Evolutionary conservation across 2,888 invertebrate genomes (phyloP).

Genomic region (Tridacna gigas): DNA sequence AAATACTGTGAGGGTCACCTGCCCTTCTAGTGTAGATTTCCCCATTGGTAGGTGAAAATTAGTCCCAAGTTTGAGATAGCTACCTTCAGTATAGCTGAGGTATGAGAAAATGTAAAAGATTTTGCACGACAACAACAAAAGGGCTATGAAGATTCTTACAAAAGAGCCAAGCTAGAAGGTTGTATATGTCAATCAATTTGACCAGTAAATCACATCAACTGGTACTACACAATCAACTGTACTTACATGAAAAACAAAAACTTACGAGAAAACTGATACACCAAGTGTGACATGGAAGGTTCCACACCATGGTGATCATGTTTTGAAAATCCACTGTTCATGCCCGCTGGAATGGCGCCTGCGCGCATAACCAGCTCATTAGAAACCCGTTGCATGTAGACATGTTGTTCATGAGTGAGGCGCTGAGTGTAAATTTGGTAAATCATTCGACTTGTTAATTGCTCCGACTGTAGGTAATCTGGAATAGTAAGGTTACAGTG

Average conservation of each 20-base stretch:
- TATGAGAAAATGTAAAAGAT: too few relatives aligned
- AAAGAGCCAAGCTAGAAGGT: too few relatives aligned
- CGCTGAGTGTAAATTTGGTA: constrained; percentile 82
- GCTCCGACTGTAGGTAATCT: constrained; percentile 80
- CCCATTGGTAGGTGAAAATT: too few relatives aligned
- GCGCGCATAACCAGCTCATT: constrained; percentile 78
- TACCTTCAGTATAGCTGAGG: too few relatives aligned
- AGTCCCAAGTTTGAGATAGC: too few relatives aligned
- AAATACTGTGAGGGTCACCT: too few relatives aligned
- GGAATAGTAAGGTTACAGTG: constrained; percentile 59
- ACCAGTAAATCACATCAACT: too few relatives aligned
- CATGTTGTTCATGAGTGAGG: constrained; percentile 78
- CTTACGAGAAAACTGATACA: constrained; percentile 83
- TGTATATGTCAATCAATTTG: too few relatives aligned
- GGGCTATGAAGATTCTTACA: too few relatives aligned
- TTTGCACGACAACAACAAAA: too few relatives aligned
- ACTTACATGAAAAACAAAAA: constrained; percentile 30
- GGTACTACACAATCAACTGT: too few relatives aligned
- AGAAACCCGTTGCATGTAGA: constrained; percentile 80
- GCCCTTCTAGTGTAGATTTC: too few relatives aligned
- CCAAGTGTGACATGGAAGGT: constrained; percentile 77
- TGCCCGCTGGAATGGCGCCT: constrained; percentile 16
- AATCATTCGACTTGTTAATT: constrained; percentile 81
- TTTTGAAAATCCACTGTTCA: constrained; percentile 60
- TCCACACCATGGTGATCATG: constrained; percentile 76